phyloP scores from a whole-genome alignment of 2,113 vertebrate species.

The Canis aureus region DNA sequence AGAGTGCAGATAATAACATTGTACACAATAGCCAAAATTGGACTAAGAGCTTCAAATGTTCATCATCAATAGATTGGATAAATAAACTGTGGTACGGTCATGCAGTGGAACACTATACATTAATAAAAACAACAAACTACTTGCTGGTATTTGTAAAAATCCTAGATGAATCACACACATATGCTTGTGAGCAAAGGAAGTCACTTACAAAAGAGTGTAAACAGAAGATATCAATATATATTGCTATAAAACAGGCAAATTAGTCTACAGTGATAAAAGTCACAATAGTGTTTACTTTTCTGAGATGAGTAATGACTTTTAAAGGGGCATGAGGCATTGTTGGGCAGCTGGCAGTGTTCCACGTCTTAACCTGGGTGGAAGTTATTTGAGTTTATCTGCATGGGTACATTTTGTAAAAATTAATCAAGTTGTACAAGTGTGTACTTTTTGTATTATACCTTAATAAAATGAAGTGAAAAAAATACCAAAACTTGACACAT shows the following conservation, averaged over 20 bases:
- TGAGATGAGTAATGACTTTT: too few relatives aligned
- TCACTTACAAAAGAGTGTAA: neutral
- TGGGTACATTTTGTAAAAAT: neutral
- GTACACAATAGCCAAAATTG: neutral
- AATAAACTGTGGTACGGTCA: neutral
- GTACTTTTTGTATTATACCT: neutral
- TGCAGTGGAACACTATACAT: neutral
- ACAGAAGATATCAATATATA: neutral
- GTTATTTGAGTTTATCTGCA: neutral
- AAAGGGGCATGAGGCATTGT: accelerated
- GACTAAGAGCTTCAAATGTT: neutral
- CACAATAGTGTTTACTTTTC: neutral
- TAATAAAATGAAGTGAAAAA: neutral
- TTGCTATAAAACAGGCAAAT: neutral
- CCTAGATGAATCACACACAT: neutral
- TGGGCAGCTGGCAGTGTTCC: neutral
- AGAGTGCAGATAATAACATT: neutral
- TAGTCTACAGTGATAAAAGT: neutral
- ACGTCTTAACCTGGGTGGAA: neutral
- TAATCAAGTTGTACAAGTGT: neutral
- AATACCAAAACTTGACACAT: neutral
- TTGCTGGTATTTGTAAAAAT: neutral
- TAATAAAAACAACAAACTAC: neutral
- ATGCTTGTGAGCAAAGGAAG: neutral
- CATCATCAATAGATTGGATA: neutral